These are phyloP conservation scores for Podarcis muralis DNA, from an alignment of 2,113 vertebrate species.

Conservation along the genomic window DNA sequence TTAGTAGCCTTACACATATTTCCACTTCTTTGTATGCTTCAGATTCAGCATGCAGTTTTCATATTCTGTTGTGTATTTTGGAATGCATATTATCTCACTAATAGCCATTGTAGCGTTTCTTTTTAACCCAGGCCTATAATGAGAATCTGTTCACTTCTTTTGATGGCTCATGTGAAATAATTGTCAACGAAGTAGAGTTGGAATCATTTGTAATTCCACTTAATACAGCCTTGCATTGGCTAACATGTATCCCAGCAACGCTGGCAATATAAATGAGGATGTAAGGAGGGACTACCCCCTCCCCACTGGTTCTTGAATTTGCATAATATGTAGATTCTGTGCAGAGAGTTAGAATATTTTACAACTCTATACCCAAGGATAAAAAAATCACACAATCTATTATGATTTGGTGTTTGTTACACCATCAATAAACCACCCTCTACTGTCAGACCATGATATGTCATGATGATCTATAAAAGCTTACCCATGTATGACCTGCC, in stretches of 20 bases:
- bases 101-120: constrained; percentile 9
- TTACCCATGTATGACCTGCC: constrained; percentile 33
- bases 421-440: background rate
- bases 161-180: constrained; percentile 4
- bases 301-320: no score
- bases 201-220: background rate
- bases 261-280: background rate
- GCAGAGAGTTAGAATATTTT: background rate
- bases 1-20: background rate
- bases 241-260: background rate
- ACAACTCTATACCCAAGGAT: background rate
- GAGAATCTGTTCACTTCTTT: constrained; percentile 31
- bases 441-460: background rate
- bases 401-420: background rate
- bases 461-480: background rate
- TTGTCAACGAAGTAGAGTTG: constrained; percentile 1
- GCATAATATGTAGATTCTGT: background rate
- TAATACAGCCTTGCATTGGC: background rate
- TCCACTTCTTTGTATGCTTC: background rate
- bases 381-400: background rate
- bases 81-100: constrained; percentile 8
- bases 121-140: constrained; percentile 27
- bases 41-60: constrained; percentile 31
- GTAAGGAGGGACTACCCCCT: background rate
- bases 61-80: constrained; percentile 18